Evolutionary conservation across 2,797 vertebrate genomes (phyloP), one percentile per base, ranked within the genome.

Genomic region (Onychomys arenicola): DNA sequence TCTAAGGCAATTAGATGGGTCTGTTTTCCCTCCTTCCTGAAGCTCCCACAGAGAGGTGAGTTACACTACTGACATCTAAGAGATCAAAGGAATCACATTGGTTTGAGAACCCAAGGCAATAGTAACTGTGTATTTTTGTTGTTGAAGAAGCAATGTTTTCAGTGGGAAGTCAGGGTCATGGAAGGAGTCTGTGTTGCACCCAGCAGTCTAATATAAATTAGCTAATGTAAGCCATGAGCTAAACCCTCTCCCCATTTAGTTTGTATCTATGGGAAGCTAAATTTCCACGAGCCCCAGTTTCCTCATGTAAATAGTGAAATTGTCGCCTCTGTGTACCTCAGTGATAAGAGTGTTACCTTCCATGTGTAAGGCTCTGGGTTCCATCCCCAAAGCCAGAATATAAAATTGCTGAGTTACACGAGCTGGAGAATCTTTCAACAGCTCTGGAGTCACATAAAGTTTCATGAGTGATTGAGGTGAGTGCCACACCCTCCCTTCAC

Each of bases 1-100:
- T 96, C 92, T 92, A 93, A 73, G 46, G 80, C 75, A 84, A 92
- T 92, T 92, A 88, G 91, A 73, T 57, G 52, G 6, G 25, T 81
- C 49, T 95, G 43, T 73, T 65, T 93, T 43, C 37, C 40, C 37
- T 93, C 34, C 65, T 97, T 37, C 86, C 65, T 59, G 23, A 73
- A 90, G 57, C 40, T 91, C 46, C 57, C 46, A 65, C 29, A 43
- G 91, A 92, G 77, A 57, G 77, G 16, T 34, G 29, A 89, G 10
- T 93, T 90, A 52, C 14, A 61, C 23, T 71, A 59, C 25, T 59
- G 65, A 90, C 0, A 1, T 81, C 57, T 21, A 76, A 59, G 67
- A 90, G 40, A 34, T 43, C 57, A 52, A 86, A 55, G 69, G 59
- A 40, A 92, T 63, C 43, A 67, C 55, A 65, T 21, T 34, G 27